phyloP scores from a whole-genome alignment of 2,113 vertebrate species.

The Ictalurus furcatus region DNA sequence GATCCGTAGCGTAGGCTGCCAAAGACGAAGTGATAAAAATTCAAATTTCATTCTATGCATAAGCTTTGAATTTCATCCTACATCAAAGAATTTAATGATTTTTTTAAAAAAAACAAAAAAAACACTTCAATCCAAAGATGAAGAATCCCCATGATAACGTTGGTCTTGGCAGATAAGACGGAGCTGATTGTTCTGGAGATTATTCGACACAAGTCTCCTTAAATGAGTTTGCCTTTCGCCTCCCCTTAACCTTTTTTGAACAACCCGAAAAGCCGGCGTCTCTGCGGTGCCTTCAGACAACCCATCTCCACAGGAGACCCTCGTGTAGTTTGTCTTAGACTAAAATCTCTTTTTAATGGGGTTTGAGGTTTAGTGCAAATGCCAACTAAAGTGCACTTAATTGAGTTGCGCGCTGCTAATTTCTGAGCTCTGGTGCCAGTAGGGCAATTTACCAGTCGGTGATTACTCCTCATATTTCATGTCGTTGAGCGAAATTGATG shows the following conservation, averaged over 20 bases:
- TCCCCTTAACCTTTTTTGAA: slow-evolving; percentile 73
- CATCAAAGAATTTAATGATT: slow-evolving; percentile 44
- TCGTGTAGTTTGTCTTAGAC: slow-evolving; percentile 66
- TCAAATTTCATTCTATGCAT: slow-evolving; percentile 47
- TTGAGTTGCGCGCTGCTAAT: slow-evolving; percentile 75
- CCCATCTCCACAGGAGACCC: slow-evolving; percentile 62
- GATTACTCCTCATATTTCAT: slow-evolving; percentile 72
- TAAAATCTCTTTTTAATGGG: slow-evolving; percentile 78
- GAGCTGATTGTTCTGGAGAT: slow-evolving; percentile 68
- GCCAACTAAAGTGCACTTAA: slow-evolving; percentile 77
- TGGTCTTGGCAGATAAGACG: slow-evolving; percentile 71
- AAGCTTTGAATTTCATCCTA: slow-evolving; percentile 50
- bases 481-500: slow-evolving; percentile 64
- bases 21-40: slow-evolving; percentile 51
- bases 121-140: slow-evolving; percentile 50
- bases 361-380: slow-evolving; percentile 78
- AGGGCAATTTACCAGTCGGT: slow-evolving; percentile 69
- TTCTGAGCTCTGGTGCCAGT: slow-evolving; percentile 67
- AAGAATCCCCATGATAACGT: slow-evolving; percentile 64
- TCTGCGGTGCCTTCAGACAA: slow-evolving; percentile 63
- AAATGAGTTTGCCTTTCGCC: slow-evolving; percentile 72
- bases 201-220: slow-evolving; percentile 69
- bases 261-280: slow-evolving; percentile 56
- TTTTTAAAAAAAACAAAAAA: not conserved
- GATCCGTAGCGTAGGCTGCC: slow-evolving; percentile 43